Conservation (phyloP, 2,797 vertebrate species). For the Crocodylus rhombifer region DNA sequence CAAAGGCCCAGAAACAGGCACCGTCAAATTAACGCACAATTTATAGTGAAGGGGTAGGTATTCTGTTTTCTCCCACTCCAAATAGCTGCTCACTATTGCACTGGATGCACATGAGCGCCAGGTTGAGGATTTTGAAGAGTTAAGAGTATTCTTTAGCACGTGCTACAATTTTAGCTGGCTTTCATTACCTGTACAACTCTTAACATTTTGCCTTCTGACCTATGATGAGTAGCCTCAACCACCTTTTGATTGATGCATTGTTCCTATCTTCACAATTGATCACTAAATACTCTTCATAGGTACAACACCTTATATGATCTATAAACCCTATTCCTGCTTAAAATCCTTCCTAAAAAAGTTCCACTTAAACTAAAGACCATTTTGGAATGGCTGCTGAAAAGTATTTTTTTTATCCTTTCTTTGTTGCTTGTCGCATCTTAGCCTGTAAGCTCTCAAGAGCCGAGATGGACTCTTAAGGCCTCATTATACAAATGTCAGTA, state of each 20-base stretch:
- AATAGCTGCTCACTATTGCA: neutral
- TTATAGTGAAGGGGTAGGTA: neutral
- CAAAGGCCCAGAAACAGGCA: neutral
- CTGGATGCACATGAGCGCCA: neutral
- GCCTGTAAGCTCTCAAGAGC: neutral
- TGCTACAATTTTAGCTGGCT: neutral
- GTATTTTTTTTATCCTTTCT: neutral
- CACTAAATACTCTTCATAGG: neutral
- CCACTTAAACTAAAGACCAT: neutral
- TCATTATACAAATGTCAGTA: neutral
- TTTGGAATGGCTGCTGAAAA: neutral
- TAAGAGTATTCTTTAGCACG: neutral
- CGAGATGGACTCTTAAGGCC: neutral
- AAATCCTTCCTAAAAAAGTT: neutral
- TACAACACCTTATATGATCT: neutral
- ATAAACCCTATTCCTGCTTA: neutral
- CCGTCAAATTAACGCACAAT: neutral
- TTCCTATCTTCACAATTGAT: neutral
- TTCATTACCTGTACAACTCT: neutral
- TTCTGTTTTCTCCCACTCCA: neutral
- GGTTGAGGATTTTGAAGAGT: neutral
- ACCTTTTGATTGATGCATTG: neutral
- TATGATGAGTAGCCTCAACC: neutral
- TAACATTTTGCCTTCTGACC: neutral
- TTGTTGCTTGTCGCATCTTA: neutral